Percentiles rank a stretch among this genome's conserved stretches.
Conservation (phyloP, 2,797 vertebrate genomes). For the Pangasius djambal region DNA sequence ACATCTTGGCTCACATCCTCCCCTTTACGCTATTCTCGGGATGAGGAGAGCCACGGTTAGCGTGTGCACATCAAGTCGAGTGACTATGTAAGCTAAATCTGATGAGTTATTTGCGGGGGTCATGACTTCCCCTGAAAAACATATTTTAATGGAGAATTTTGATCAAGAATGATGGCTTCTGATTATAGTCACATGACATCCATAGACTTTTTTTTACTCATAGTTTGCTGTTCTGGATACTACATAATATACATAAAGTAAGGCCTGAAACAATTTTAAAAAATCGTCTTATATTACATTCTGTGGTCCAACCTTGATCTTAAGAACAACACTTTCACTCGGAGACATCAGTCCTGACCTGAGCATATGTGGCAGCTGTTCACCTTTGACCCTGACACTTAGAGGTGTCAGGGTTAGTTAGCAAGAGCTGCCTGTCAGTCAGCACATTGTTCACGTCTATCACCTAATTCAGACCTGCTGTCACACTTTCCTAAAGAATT, state of each 20-base stretch:
- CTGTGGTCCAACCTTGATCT: background rate
- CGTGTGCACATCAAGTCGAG: background rate
- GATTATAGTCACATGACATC: background rate
- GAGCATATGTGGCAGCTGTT: slow-evolving; percentile 64
- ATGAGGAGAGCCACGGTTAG: background rate
- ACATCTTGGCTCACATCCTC: slow-evolving; percentile 56
- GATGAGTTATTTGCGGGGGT: slow-evolving; percentile 1
- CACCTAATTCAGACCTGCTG: slow-evolving; percentile 16
- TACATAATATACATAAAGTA: background rate
- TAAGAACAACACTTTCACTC: slow-evolving; percentile 13
- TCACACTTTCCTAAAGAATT: background rate
- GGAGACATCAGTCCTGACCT: slow-evolving; percentile 15
- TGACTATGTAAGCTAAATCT: background rate
- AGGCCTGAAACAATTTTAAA: background rate
- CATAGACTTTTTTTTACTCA: background rate
- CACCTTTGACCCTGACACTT: slow-evolving; percentile 61
- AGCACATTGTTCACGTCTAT: slow-evolving; percentile 36
- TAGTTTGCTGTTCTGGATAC: background rate
- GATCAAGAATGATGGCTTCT: background rate
- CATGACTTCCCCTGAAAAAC: background rate
- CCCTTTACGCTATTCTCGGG: slow-evolving; percentile 37
- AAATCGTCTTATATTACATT: background rate
- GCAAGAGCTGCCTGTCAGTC: slow-evolving; percentile 55
- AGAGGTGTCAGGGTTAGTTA: slow-evolving; percentile 53
- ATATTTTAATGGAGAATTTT: background rate